Evolutionary conservation across 2,113 vertebrate species (phyloP).

Genomic region (Hemiprocne comata): DNA sequence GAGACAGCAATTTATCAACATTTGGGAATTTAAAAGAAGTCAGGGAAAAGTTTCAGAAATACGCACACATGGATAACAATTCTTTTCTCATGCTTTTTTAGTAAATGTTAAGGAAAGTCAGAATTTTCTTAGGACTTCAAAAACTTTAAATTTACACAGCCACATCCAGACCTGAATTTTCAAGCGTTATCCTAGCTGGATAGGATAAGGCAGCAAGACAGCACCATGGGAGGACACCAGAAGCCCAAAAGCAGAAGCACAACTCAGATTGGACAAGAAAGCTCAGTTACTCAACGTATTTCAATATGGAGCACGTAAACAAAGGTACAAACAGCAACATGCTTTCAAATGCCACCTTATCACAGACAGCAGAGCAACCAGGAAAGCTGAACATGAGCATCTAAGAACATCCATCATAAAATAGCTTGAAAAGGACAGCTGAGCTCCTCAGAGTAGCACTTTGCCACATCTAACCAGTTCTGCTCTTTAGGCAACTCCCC

Average conservation of each 20-base stretch:
- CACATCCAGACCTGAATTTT: background rate
- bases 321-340: background rate
- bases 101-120: background rate
- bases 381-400: background rate
- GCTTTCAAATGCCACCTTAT: background rate
- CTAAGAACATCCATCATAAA: background rate
- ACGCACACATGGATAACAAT: background rate
- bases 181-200: background rate
- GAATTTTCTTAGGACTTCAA: background rate
- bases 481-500: background rate
- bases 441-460: background rate
- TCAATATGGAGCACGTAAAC: background rate
- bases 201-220: background rate
- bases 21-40: background rate
- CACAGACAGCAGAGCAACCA: background rate
- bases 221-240: background rate
- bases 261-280: background rate
- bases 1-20: background rate
- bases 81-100: background rate
- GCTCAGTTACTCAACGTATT: background rate
- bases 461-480: background rate
- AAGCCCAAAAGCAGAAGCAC: conserved; percentile 6
- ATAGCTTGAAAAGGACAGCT: fast-evolving
- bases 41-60: background rate
- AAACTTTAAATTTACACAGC: background rate